phyloP scores from a whole-genome alignment of 2,113 vertebrate genomes.

The Ptilorrhoa leucosticta region DNA sequence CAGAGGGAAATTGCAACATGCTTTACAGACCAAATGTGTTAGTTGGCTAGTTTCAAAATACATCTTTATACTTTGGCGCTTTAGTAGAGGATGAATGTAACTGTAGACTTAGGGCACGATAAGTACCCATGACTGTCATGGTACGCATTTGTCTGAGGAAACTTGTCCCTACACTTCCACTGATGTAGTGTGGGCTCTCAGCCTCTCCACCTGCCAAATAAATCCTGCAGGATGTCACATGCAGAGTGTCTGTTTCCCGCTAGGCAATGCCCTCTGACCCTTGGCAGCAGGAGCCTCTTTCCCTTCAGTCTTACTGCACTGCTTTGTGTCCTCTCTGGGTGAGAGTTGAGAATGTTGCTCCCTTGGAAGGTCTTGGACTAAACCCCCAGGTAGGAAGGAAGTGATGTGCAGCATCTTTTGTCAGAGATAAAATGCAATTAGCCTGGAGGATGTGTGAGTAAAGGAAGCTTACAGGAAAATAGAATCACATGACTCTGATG shows the following conservation, averaged over 20 bases:
- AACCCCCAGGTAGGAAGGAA: constrained; percentile 62
- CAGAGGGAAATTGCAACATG: fast-evolving
- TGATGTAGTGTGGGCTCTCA: neutral
- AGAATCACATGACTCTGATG: neutral
- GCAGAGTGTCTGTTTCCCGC: constrained; percentile 31
- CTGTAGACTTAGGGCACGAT: neutral
- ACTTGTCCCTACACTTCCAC: neutral
- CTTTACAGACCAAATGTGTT: neutral
- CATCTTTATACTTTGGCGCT: neutral
- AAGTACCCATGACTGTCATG: neutral
- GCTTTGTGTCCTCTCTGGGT: neutral
- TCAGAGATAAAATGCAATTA: constrained; percentile 64
- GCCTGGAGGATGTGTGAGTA: constrained; percentile 26
- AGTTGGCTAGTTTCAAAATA: neutral
- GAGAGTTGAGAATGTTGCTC: neutral
- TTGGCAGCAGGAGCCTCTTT: neutral
- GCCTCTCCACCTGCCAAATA: neutral
- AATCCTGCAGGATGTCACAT: neutral
- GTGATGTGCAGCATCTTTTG: constrained; percentile 18
- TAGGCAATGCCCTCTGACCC: constrained; percentile 30
- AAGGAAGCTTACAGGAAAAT: constrained; percentile 56
- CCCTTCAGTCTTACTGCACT: neutral
- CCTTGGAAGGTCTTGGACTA: neutral
- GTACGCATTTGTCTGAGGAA: neutral
- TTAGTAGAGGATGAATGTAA: neutral